phyloP scores from a whole-genome alignment of 2,888 invertebrate species.

The Frankliniella fusca region DNA sequence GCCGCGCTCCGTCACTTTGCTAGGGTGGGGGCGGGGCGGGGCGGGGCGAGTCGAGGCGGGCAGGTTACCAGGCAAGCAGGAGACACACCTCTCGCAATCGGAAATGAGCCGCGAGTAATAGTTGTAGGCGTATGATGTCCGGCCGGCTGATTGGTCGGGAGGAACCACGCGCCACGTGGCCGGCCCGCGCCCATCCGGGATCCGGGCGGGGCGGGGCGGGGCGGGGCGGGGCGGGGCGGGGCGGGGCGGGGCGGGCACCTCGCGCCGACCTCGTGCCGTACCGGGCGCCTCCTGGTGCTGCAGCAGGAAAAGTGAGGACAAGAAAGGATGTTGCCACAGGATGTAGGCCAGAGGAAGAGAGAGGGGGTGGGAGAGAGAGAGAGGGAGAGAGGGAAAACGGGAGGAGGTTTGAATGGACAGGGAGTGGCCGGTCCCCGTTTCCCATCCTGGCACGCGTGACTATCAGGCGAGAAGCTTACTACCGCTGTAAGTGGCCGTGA shows the following conservation, averaged over 20 bases:
- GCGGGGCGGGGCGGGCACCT: background rate
- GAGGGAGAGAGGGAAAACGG: background rate
- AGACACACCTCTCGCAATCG: background rate
- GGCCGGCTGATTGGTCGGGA: background rate
- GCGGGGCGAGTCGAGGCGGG: too few relatives aligned
- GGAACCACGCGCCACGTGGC: conserved; percentile 5
- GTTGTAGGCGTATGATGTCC: background rate
- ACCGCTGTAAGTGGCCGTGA: conserved; percentile 18
- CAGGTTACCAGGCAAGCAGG: too few relatives aligned
- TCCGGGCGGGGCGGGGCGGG: background rate
- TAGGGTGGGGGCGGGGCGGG: too few relatives aligned
- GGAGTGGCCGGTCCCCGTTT: background rate
- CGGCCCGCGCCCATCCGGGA: background rate
- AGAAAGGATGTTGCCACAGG: too few relatives aligned
- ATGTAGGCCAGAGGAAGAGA: too few relatives aligned
- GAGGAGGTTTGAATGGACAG: background rate
- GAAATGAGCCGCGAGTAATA: background rate
- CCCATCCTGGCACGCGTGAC: conserved; percentile 23
- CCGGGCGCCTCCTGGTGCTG: background rate
- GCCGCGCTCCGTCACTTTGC: too few relatives aligned
- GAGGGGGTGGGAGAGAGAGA: background rate
- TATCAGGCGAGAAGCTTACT: background rate
- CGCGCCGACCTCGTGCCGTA: background rate
- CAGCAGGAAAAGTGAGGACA: too few relatives aligned
- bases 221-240: background rate